A percentile compares a stretch with the other conserved stretches of the same genome.
These are phyloP conservation scores for Candoia aspera DNA, from an alignment of 2,113 vertebrate species.

Conservation along the genomic window DNA sequence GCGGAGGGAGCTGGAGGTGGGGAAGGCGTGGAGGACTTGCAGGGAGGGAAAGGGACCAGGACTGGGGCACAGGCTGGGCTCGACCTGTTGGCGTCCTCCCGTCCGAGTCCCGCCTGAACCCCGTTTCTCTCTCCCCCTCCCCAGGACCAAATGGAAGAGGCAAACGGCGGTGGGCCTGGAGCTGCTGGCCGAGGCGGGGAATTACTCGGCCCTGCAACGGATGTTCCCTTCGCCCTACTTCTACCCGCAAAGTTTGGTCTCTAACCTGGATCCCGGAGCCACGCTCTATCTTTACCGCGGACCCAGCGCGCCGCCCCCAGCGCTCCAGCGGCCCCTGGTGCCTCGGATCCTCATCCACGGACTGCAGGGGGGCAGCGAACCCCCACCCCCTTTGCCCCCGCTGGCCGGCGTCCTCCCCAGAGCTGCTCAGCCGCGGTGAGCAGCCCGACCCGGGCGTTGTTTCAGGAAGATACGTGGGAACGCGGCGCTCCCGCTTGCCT, in stretches of 20 bases:
- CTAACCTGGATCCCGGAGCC: conserved; percentile 93
- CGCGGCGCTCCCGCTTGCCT: background rate
- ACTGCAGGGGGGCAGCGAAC: conserved; percentile 88
- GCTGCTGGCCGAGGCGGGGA: conserved; percentile 93
- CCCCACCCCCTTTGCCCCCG: conserved; percentile 87
- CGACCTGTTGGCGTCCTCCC: background rate
- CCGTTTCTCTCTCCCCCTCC: background rate
- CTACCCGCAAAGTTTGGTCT: conserved; percentile 95
- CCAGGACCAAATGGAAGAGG: conserved; percentile 97
- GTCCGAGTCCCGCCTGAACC: background rate
- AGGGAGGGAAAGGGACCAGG: too few relatives aligned
- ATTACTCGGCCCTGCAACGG: conserved; percentile 94
- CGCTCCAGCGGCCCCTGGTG: conserved; percentile 91
- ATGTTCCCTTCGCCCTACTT: conserved; percentile 98
- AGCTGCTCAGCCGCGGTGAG: conserved; percentile 90
- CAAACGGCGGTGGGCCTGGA: conserved; percentile 97
- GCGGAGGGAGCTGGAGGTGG: too few relatives aligned
- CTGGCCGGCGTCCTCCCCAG: conserved; percentile 88
- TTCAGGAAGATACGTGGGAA: background rate
- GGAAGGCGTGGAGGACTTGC: too few relatives aligned
- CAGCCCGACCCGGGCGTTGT: background rate
- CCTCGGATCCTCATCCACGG: conserved; percentile 95
- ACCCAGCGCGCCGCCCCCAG: conserved; percentile 89
- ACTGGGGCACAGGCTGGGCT: too few relatives aligned
- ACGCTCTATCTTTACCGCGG: conserved; percentile 95